Percentiles rank a stretch among this genome's conserved stretches.
These are phyloP conservation scores for Mellivora capensis DNA, from an alignment of 2,113 vertebrate species.

Conservation along the genomic window DNA sequence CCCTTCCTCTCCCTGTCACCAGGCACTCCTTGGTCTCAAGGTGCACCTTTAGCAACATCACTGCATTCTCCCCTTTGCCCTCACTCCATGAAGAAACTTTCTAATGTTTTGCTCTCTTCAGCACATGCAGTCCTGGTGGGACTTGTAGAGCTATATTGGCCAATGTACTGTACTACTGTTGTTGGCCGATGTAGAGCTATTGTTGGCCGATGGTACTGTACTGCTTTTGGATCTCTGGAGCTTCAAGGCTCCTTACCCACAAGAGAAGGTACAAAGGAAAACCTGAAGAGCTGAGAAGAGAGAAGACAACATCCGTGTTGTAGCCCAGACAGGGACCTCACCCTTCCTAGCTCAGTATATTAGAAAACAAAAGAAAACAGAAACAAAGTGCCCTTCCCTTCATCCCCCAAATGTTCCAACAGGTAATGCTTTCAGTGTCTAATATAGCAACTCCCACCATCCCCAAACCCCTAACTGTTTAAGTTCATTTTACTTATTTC, in stretches of 20 bases:
- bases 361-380: not conserved
- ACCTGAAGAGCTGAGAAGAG: not conserved
- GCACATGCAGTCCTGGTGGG: not conserved
- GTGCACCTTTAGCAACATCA: fast-evolving
- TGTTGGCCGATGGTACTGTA: fast-evolving
- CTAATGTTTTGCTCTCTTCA: not conserved
- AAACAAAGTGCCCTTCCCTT: not conserved
- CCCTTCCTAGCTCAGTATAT: not conserved
- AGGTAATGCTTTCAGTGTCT: not conserved
- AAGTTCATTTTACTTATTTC: not conserved
- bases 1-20: not conserved
- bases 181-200: too few species aligned
- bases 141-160: not conserved
- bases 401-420: not conserved
- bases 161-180: not conserved
- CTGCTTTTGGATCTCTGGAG: not conserved
- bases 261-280: not conserved
- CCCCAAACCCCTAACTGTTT: not conserved
- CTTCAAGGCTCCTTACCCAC: not conserved
- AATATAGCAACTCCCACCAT: not conserved
- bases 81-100: not conserved
- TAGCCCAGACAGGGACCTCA: not conserved
- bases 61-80: not conserved
- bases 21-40: not conserved
- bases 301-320: not conserved